Conservation (phyloP, 2,113 vertebrate genomes). For the Microtus richardsoni region DNA sequence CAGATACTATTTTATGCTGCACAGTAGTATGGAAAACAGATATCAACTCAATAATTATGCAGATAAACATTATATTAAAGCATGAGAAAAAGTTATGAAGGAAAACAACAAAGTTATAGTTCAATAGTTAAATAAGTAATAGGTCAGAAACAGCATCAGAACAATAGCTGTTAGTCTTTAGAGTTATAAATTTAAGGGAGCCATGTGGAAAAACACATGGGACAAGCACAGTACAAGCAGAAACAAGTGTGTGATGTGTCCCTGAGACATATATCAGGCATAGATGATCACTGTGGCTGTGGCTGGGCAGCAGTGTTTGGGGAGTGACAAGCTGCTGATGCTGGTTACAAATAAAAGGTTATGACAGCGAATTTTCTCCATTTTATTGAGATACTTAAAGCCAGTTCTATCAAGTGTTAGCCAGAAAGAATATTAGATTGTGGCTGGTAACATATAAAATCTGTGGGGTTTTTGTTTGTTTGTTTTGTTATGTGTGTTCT, state of each 20-base stretch:
- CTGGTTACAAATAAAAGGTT: background rate
- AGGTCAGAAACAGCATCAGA: background rate
- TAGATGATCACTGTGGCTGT: background rate
- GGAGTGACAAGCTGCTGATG: background rate
- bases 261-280: background rate
- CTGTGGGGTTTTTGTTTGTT: background rate
- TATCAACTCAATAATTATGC: background rate
- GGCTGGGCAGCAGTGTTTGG: background rate
- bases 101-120: background rate
- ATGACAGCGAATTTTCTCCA: background rate
- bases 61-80: constrained; percentile 9
- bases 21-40: background rate
- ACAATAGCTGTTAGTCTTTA: background rate
- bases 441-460: background rate
- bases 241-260: background rate
- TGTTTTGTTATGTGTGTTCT: background rate
- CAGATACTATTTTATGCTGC: background rate
- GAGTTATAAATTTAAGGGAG: background rate
- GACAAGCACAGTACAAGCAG: background rate
- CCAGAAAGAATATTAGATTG: background rate
- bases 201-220: background rate
- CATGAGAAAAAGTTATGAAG: background rate
- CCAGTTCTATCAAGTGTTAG: background rate
- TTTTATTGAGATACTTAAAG: background rate
- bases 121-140: background rate